Evolutionary conservation across 2,888 invertebrate species (phyloP).

Genomic region (Polydrusus cervinus): DNA sequence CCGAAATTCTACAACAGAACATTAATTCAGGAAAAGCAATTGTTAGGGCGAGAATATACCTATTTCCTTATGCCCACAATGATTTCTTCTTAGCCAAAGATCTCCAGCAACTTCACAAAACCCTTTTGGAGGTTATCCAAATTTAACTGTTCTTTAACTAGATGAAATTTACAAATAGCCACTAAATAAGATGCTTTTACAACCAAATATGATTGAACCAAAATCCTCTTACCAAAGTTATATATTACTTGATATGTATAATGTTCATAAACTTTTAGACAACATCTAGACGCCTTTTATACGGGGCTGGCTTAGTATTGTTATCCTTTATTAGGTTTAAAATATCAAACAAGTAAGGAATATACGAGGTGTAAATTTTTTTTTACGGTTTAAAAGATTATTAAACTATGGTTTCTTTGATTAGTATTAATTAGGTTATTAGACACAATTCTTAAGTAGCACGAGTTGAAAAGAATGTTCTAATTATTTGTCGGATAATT

Average conservation of each 20-base stretch:
- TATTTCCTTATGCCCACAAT: constrained; percentile 41
- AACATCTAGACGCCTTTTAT: constrained; percentile 28
- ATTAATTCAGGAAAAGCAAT: constrained; percentile 14
- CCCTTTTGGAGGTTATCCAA: constrained; percentile 25
- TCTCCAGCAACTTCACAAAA: constrained; percentile 26
- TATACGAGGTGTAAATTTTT: neutral
- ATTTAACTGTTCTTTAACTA: neutral
- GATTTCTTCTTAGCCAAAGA: constrained; percentile 44
- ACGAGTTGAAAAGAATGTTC: too few relatives aligned
- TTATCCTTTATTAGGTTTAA: neutral
- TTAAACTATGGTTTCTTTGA: neutral
- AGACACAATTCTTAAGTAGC: too few relatives aligned
- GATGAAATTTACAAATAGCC: constrained; percentile 14
- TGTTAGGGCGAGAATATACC: neutral
- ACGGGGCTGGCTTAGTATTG: neutral
- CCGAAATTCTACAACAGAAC: constrained; percentile 26
- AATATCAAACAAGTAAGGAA: neutral
- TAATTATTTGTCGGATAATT: too few relatives aligned
- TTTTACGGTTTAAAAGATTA: too few relatives aligned
- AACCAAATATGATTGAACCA: neutral
- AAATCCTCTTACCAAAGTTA: constrained; percentile 11
- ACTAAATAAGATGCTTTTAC: neutral
- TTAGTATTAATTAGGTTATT: too few relatives aligned
- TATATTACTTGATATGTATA: constrained; percentile 10
- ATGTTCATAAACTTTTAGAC: constrained; percentile 6